Conservation (phyloP, 2,888 invertebrate genomes). For the Pollenia amentaria region DNA sequence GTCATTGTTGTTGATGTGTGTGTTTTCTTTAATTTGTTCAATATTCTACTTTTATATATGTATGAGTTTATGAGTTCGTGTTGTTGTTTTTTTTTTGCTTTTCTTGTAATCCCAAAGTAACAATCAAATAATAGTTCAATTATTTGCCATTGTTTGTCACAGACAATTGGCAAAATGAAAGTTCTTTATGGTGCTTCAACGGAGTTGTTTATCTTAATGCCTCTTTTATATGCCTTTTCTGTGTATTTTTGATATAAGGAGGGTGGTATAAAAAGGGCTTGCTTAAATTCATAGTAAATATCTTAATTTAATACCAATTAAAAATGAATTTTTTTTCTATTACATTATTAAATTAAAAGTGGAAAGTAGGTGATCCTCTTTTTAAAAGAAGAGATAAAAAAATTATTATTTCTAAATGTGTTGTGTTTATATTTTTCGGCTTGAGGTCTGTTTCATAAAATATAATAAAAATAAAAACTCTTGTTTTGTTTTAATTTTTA, state of each 20-base stretch:
- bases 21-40: not conserved
- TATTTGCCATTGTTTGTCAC: slow-evolving; percentile 44
- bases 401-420: too few relatives aligned
- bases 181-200: not conserved
- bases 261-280: not conserved
- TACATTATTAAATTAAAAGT: too few relatives aligned
- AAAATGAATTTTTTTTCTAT: too few relatives aligned
- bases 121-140: slow-evolving; percentile 64
- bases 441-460: too few relatives aligned
- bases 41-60: not conserved
- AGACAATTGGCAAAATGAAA: slow-evolving; percentile 48
- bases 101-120: slow-evolving; percentile 53
- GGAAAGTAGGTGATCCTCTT: too few relatives aligned
- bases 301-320: too few relatives aligned
- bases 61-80: not conserved
- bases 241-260: not conserved
- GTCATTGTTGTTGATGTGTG: slow-evolving; percentile 21
- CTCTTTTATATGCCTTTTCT: not conserved
- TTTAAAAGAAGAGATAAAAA: too few relatives aligned
- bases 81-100: not conserved
- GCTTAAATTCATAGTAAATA: not conserved
- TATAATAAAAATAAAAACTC: too few relatives aligned
- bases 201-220: slow-evolving; percentile 7
- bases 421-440: too few relatives aligned
- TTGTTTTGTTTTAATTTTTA: too few relatives aligned